These are phyloP conservation scores for Calliscelio sp. DNA, from an alignment of 2,888 invertebrate genomes.

Conservation along the genomic window DNA sequence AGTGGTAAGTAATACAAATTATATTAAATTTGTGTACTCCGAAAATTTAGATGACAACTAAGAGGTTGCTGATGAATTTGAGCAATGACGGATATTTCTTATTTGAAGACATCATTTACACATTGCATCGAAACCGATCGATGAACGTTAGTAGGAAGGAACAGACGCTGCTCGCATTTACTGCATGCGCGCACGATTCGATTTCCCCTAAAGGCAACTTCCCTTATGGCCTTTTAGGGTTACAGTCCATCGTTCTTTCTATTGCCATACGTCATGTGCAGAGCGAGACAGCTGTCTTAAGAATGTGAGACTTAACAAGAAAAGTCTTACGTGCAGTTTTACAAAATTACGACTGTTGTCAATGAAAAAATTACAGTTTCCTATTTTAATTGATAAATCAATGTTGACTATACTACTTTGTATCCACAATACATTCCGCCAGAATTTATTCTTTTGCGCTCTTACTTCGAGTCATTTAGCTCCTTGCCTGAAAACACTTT, in stretches of 20 bases:
- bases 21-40: background rate
- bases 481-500: too few species aligned
- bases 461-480: too few species aligned
- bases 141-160: conserved; percentile 57
- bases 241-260: conserved; percentile 67
- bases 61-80: background rate
- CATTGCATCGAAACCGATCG: conserved; percentile 49
- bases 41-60: background rate
- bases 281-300: conserved; percentile 63
- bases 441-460: too few species aligned
- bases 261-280: conserved; percentile 64
- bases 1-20: too few species aligned
- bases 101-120: conserved; percentile 45
- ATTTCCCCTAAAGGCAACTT: conserved; percentile 66
- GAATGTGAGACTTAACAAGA: conserved; percentile 65
- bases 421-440: too few species aligned
- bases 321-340: conserved; percentile 55
- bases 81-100: background rate
- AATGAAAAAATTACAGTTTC: conserved; percentile 32
- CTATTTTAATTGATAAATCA: conserved; percentile 64
- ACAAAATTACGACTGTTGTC: conserved; percentile 59
- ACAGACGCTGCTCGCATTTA: conserved; percentile 48
- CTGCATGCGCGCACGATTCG: conserved; percentile 60
- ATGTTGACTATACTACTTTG: background rate
- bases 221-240: conserved; percentile 71